A percentile compares a stretch with the other conserved stretches of the same genome.
Conservation (phyloP, 1,140 invertebrate species). For the Trachelipus rathkii region DNA sequence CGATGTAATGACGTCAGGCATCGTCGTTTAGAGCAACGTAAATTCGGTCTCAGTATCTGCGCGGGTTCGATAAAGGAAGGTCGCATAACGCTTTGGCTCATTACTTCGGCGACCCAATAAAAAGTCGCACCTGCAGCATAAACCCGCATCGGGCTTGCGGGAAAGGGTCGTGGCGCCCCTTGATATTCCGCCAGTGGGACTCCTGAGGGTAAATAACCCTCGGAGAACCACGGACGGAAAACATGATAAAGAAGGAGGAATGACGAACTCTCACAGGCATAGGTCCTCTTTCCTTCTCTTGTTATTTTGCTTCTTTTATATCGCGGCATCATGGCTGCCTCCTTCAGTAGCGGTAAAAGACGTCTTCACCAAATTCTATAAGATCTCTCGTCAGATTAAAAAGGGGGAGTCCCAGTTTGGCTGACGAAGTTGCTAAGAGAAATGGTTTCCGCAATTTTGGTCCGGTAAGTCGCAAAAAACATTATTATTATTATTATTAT, state of each 20-base stretch:
- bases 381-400: not conserved
- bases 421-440: not conserved
- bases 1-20: constrained; percentile 6
- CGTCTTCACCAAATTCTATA: constrained; percentile 1
- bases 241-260: not conserved
- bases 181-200: not conserved
- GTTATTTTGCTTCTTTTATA: not conserved
- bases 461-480: not conserved
- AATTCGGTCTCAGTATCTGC: constrained; percentile 9
- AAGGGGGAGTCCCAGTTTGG: not conserved
- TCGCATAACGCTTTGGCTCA: not conserved
- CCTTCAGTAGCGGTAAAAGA: not conserved
- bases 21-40: not conserved
- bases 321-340: not conserved
- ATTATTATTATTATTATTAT: too few relatives aligned
- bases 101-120: not conserved
- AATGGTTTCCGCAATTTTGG: not conserved
- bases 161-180: constrained; percentile 4
- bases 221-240: not conserved
- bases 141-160: constrained; percentile 3
- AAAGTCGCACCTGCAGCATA: not conserved
- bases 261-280: not conserved
- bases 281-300: not conserved
- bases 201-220: not conserved
- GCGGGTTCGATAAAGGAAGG: not conserved